Conservation (phyloP, 2,113 vertebrate genomes). For the Neotragus moschatus region DNA sequence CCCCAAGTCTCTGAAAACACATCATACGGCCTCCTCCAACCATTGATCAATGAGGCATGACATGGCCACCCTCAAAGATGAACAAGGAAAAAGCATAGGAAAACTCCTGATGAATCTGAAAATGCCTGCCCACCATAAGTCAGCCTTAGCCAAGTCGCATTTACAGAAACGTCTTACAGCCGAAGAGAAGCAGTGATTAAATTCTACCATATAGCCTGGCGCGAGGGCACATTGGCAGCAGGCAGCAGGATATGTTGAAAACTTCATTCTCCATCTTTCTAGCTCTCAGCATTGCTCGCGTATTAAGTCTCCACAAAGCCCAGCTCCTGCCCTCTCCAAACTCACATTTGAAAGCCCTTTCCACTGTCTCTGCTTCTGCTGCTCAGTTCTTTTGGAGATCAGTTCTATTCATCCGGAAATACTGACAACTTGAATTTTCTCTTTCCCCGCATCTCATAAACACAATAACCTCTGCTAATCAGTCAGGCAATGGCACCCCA, state of each 20-base stretch:
- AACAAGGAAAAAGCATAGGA: background rate
- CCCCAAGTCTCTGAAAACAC: background rate
- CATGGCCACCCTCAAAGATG: background rate
- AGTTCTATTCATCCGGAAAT: rapidly evolving
- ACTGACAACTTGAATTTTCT: background rate
- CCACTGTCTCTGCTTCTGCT: background rate
- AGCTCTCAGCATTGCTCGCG: rapidly evolving
- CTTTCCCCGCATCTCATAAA: background rate
- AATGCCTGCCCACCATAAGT: rapidly evolving
- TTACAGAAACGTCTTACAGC: background rate
- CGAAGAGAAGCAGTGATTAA: background rate
- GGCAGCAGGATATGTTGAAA: background rate
- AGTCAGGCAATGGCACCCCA: too few species aligned
- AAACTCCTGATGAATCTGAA: background rate
- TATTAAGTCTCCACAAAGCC: background rate
- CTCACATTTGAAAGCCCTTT: background rate
- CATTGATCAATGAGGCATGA: background rate
- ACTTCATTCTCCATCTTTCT: background rate
- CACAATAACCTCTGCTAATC: background rate
- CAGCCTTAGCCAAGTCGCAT: background rate
- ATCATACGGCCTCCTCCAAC: background rate
- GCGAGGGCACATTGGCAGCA: background rate
- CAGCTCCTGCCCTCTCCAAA: background rate
- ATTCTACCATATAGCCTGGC: background rate
- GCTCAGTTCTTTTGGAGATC: background rate